Conservation (phyloP, 1,140 invertebrate species). For the Mesaphorura yosii region DNA sequence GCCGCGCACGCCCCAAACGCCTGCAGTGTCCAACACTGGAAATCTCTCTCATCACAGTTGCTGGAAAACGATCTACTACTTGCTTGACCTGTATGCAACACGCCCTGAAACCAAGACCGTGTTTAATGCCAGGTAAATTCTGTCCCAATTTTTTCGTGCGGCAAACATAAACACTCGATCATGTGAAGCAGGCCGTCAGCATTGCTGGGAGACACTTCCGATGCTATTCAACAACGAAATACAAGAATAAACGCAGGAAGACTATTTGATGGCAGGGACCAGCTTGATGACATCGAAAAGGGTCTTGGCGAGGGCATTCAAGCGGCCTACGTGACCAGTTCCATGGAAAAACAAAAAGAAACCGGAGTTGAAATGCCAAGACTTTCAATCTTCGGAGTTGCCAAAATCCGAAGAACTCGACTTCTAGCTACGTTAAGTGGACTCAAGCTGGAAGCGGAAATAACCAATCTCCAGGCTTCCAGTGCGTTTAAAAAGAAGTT, state of each 20-base stretch:
- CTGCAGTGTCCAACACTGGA: slow-evolving; percentile 1
- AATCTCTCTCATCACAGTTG: slow-evolving; percentile 56
- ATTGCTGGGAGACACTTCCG: neutral
- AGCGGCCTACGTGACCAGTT: slow-evolving; percentile 16
- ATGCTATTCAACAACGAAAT: slow-evolving; percentile 5
- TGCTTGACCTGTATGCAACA: slow-evolving; percentile 83
- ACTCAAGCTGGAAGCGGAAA: slow-evolving; percentile 79
- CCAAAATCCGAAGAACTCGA: slow-evolving; percentile 72
- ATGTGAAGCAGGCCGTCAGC: too few species aligned
- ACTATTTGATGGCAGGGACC: slow-evolving; percentile 15
- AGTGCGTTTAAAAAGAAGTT: slow-evolving; percentile 66
- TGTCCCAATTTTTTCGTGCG: too few species aligned
- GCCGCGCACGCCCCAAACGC: neutral
- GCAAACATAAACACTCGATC: too few species aligned
- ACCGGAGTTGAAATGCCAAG: slow-evolving; percentile 14
- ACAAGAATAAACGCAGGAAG: neutral
- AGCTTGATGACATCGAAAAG: slow-evolving; percentile 26
- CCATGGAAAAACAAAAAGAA: slow-evolving; percentile 27
- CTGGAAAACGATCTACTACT: slow-evolving; percentile 87
- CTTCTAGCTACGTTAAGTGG: slow-evolving; percentile 82
- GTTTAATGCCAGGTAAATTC: slow-evolving; percentile 37
- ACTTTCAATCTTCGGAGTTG: slow-evolving; percentile 72
- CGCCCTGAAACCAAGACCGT: slow-evolving; percentile 90
- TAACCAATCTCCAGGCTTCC: slow-evolving; percentile 67
- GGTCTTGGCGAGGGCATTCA: neutral